A percentile compares a stretch with the other conserved stretches of the same genome.
phyloP scores from a whole-genome alignment of 2,113 vertebrate genomes.

The Nycticorax nycticorax region DNA sequence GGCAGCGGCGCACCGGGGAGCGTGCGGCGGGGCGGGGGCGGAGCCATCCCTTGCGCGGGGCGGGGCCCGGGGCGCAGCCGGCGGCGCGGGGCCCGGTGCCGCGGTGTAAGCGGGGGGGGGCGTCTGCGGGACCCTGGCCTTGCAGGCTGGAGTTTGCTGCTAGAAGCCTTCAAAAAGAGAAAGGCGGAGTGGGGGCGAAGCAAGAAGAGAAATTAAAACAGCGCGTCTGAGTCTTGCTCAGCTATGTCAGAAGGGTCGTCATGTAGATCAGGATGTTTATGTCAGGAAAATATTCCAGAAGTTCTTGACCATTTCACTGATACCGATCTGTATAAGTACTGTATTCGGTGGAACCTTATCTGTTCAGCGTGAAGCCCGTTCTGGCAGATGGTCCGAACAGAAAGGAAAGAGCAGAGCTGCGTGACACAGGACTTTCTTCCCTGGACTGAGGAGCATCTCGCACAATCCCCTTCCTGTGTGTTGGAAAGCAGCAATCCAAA shows the following conservation, averaged over 20 bases:
- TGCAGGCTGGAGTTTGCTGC: not conserved
- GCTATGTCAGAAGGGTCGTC: not conserved
- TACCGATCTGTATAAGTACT: not conserved
- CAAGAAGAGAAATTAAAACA: not conserved
- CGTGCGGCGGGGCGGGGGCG: not conserved
- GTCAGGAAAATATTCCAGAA: not conserved
- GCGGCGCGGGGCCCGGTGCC: too few species aligned
- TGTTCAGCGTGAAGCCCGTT: not conserved
- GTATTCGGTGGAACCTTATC: not conserved
- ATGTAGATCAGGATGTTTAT: not conserved
- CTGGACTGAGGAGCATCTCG: not conserved
- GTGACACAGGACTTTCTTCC: not conserved
- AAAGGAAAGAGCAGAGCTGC: not conserved
- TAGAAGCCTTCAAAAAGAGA: not conserved
- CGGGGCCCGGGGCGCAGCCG: not conserved
- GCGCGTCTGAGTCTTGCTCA: not conserved
- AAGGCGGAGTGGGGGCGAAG: not conserved
- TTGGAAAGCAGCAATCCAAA: not conserved
- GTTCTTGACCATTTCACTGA: not conserved
- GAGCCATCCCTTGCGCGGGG: not conserved
- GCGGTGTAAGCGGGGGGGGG: not conserved
- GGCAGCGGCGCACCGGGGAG: conserved; percentile 9
- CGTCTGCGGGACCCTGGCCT: not conserved
- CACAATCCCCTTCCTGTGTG: fast-evolving
- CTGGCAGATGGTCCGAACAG: not conserved